These are phyloP conservation scores for Electrona antarctica DNA, from an alignment of 2,113 vertebrate species.

Conservation along the genomic window DNA sequence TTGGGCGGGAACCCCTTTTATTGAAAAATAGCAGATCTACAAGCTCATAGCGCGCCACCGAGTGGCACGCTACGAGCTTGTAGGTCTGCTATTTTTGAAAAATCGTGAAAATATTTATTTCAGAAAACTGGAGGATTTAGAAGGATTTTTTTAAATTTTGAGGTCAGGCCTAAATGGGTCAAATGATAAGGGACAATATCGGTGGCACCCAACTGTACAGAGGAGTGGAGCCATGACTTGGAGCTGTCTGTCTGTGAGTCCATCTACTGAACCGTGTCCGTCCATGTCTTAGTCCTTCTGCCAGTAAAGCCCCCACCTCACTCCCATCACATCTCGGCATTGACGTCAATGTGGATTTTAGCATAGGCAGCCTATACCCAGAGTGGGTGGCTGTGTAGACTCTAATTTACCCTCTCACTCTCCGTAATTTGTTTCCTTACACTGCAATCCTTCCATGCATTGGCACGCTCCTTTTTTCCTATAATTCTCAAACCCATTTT, in stretches of 20 bases:
- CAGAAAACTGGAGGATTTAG: too few relatives aligned
- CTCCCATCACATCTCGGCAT: conserved; percentile 36
- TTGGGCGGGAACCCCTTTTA: too few relatives aligned
- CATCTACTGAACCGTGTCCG: conserved; percentile 9
- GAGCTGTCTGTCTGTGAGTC: conserved; percentile 5
- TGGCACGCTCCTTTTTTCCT: neutral
- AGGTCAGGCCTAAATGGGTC: too few relatives aligned
- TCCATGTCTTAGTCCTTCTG: conserved; percentile 28
- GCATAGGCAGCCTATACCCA: conserved; percentile 36
- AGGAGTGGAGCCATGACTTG: conserved; percentile 24
- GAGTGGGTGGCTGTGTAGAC: conserved; percentile 18
- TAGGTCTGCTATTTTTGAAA: too few relatives aligned
- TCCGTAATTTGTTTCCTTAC: neutral
- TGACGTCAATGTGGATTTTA: conserved; percentile 65
- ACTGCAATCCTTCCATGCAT: neutral
- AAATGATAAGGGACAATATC: too few relatives aligned
- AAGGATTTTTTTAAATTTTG: too few relatives aligned
- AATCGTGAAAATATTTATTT: too few relatives aligned
- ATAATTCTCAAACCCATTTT: neutral
- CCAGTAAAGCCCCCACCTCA: conserved; percentile 5
- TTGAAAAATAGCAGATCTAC: too few relatives aligned
- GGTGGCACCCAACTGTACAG: too few relatives aligned
- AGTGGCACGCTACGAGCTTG: too few relatives aligned
- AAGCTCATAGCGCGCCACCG: too few relatives aligned
- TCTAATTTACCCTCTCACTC: conserved; percentile 12